Conservation (phyloP, 53 echinoderm and acorn worm genomes). For the Crossaster papposus region DNA sequence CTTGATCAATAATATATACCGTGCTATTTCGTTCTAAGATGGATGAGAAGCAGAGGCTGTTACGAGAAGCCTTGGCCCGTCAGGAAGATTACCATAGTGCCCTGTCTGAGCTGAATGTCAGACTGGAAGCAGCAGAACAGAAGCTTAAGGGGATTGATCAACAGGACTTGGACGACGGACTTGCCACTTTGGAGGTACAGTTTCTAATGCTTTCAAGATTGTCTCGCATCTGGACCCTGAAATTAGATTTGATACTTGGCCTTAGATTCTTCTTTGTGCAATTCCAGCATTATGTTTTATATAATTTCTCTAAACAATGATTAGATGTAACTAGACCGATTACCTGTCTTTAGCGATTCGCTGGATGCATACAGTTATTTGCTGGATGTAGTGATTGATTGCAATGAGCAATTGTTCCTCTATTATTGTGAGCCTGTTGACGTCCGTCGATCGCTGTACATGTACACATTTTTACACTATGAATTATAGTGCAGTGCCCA, state of each 20-base stretch:
- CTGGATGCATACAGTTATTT: too few species aligned
- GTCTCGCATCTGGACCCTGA: neutral
- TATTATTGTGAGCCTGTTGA: too few species aligned
- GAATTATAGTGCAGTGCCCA: too few species aligned
- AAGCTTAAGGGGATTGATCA: constrained; percentile 70
- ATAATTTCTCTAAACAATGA: too few species aligned
- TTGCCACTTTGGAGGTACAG: constrained; percentile 21
- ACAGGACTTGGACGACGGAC: constrained; percentile 45
- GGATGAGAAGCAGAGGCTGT: constrained; percentile 80
- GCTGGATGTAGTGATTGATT: too few species aligned
- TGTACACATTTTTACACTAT: too few species aligned
- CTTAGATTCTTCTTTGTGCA: too few species aligned
- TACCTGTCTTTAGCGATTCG: too few species aligned
- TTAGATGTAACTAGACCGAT: too few species aligned
- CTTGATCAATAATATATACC: neutral
- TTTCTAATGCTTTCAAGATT: neutral
- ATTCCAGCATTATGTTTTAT: too few species aligned
- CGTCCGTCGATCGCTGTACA: too few species aligned
- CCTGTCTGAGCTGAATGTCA: constrained; percentile 73
- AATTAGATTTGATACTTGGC: neutral
- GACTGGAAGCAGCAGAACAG: constrained; percentile 73
- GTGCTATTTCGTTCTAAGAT: constrained; percentile 60
- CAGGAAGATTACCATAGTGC: constrained; percentile 89
- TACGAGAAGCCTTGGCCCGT: constrained; percentile 80
- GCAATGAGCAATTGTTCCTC: too few species aligned